phyloP scores from a whole-genome alignment of 2,113 vertebrate genomes.

The Pseudopipra pipra region DNA sequence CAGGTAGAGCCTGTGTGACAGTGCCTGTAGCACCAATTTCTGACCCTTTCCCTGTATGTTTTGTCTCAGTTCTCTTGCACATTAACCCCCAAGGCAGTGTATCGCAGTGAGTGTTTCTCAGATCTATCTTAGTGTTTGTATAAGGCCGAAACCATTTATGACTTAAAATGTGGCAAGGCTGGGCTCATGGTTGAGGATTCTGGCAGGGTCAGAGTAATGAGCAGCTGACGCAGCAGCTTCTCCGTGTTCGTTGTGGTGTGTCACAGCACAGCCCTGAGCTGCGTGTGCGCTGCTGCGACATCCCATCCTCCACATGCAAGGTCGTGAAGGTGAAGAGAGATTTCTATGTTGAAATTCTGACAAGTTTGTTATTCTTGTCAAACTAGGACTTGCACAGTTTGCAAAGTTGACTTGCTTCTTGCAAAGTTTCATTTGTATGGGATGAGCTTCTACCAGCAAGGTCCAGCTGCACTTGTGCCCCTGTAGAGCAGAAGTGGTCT shows the following conservation, averaged over 20 bases:
- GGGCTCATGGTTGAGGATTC: not conserved
- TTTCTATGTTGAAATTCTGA: not conserved
- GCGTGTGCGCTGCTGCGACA: not conserved
- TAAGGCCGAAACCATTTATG: not conserved
- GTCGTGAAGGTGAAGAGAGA: not conserved
- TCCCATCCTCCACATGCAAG: not conserved
- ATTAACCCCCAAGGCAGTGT: not conserved
- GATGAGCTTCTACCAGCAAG: not conserved
- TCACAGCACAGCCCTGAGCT: not conserved
- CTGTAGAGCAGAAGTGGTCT: not conserved
- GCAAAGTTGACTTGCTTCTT: not conserved
- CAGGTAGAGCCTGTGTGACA: slow-evolving; percentile 73
- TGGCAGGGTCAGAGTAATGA: not conserved
- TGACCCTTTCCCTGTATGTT: not conserved
- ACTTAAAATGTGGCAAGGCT: not conserved
- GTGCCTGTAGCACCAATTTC: not conserved
- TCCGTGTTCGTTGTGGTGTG: fast-evolving
- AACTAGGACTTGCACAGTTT: not conserved
- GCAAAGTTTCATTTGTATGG: not conserved
- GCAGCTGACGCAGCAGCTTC: not conserved
- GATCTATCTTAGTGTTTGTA: not conserved
- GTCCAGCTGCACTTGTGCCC: not conserved
- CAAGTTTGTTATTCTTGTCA: not conserved
- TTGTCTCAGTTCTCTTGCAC: not conserved
- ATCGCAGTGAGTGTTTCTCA: not conserved